Percentiles rank a stretch among this genome's conserved stretches.
phyloP scores from a whole-genome alignment of 2,797 vertebrate species.

The Coreius guichenoti region DNA sequence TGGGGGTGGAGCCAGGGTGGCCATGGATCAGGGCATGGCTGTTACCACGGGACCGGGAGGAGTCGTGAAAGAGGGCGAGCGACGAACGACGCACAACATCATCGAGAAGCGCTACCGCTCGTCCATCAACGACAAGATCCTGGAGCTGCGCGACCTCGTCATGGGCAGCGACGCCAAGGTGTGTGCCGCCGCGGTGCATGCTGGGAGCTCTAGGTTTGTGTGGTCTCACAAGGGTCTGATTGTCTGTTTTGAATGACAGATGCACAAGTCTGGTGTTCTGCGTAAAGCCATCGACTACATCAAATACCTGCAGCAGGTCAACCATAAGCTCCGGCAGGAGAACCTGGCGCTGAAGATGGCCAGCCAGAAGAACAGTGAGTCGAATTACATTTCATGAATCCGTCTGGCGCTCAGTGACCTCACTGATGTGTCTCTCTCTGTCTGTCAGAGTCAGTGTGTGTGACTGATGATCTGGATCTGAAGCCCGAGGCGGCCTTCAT shows the following conservation, averaged over 20 bases:
- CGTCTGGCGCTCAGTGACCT: too few relatives aligned
- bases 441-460: constrained; percentile 79
- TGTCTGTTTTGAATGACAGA: constrained; percentile 74
- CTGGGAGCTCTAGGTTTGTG: constrained; percentile 18
- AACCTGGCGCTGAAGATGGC: constrained; percentile 94
- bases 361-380: constrained; percentile 94
- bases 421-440: not conserved
- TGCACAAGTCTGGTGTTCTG: constrained; percentile 97
- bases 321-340: constrained; percentile 96
- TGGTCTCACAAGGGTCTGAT: not conserved
- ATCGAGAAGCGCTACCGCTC: constrained; percentile 97
- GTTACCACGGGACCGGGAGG: constrained; percentile 69
- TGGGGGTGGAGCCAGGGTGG: constrained; percentile 34
- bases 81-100: constrained; percentile 96
- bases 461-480: constrained; percentile 91
- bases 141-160: constrained; percentile 94
- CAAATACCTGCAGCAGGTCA: constrained; percentile 95
- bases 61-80: constrained; percentile 91
- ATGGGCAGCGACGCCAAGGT: constrained; percentile 98
- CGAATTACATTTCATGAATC: not conserved
- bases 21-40: constrained; percentile 66
- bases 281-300: constrained; percentile 98
- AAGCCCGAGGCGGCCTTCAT: constrained; percentile 92
- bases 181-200: constrained; percentile 40
- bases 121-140: constrained; percentile 98